Conservation (phyloP, 2,888 invertebrate genomes). For the Nephrotoma flavescens region DNA sequence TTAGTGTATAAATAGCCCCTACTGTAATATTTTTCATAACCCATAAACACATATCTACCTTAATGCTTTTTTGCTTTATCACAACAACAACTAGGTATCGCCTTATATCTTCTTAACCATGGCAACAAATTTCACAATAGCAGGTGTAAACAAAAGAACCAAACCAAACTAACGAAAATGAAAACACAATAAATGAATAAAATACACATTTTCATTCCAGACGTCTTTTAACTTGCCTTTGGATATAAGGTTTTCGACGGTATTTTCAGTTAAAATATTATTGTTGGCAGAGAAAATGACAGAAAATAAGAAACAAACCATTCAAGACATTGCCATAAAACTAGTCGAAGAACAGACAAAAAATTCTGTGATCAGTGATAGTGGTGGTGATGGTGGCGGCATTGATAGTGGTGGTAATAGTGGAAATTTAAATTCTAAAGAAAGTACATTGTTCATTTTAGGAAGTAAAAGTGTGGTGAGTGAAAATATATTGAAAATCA, state of each 20-base stretch:
- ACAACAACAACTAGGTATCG: not conserved
- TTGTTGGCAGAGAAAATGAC: not conserved
- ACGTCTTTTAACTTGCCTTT: not conserved
- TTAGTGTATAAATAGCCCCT: not conserved
- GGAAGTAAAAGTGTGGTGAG: constrained; percentile 54
- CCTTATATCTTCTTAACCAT: not conserved
- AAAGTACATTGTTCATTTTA: constrained; percentile 44
- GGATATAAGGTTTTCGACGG: no score
- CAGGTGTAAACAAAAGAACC: constrained; percentile 2
- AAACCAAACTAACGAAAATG: not conserved
- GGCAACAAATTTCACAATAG: not conserved
- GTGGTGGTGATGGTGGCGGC: constrained; percentile 14
- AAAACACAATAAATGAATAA: not conserved
- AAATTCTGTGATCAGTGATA: constrained; percentile 3
- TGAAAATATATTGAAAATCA: constrained; percentile 14
- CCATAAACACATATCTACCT: not conserved
- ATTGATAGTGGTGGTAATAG: not conserved
- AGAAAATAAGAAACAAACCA: constrained; percentile 19
- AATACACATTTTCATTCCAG: not conserved
- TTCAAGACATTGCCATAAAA: constrained; percentile 41
- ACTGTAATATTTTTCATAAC: not conserved
- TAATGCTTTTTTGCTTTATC: not conserved
- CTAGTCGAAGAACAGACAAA: constrained; percentile 32
- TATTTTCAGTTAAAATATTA: not conserved
- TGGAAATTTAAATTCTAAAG: constrained; percentile 20